A percentile compares a stretch with the other conserved stretches of the same genome.
These are phyloP conservation scores for Zeuzera pyrina DNA, from an alignment of 2,888 invertebrate genomes.

Conservation along the genomic window DNA sequence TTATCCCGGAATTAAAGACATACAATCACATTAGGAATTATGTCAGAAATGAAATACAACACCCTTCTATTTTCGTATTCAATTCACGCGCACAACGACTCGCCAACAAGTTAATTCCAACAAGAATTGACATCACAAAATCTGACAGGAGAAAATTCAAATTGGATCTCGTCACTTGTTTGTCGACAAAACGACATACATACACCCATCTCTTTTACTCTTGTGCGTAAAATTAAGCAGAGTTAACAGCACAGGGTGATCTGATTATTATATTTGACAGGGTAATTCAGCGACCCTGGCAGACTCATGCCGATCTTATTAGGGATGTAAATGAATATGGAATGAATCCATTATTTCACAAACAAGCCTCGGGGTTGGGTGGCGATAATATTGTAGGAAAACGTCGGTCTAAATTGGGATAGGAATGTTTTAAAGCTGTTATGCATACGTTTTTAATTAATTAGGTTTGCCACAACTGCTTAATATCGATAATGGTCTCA, in stretches of 20 bases:
- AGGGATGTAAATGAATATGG: constrained; percentile 69
- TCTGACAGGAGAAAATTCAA: constrained; percentile 56
- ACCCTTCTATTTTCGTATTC: constrained; percentile 13
- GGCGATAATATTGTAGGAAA: constrained; percentile 52
- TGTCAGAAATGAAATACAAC: neutral
- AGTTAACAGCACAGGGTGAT: constrained; percentile 10
- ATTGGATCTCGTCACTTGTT: constrained; percentile 49
- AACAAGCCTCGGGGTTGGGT: constrained; percentile 49
- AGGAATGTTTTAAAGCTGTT: constrained; percentile 31
- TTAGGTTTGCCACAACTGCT: too few relatives aligned
- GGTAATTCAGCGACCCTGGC: constrained; percentile 51
- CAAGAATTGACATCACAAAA: constrained; percentile 51
- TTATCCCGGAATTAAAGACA: too few relatives aligned
- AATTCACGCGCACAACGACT: constrained; percentile 20
- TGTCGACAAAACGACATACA: constrained; percentile 22
- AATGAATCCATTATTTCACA: constrained; percentile 71
- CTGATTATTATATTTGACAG: constrained; percentile 62
- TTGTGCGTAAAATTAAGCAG: constrained; percentile 23
- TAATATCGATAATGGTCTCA: too few relatives aligned
- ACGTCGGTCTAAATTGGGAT: constrained; percentile 25
- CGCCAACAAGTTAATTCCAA: constrained; percentile 32
- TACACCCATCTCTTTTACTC: constrained; percentile 25
- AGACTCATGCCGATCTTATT: constrained; percentile 61
- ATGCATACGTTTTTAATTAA: too few relatives aligned
- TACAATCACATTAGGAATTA: too few relatives aligned